phyloP scores from a whole-genome alignment of 2,113 vertebrate genomes.

The Mirounga angustirostris region DNA sequence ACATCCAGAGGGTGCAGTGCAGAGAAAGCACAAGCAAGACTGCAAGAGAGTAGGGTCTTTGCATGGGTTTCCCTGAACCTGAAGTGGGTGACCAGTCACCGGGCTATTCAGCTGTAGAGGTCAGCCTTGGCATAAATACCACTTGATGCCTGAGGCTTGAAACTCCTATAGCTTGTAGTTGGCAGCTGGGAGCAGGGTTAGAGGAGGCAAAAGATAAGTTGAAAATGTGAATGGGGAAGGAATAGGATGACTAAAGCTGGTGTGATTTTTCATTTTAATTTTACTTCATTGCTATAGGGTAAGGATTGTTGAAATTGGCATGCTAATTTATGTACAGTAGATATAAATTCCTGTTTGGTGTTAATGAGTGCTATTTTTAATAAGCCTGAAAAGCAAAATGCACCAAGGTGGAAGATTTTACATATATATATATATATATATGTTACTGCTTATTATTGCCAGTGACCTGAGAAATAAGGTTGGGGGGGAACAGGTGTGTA shows the following conservation, averaged over 20 bases:
- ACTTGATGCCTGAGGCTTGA: neutral
- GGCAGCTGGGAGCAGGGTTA: neutral
- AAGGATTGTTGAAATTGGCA: constrained; percentile 49
- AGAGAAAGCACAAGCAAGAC: neutral
- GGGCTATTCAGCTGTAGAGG: neutral
- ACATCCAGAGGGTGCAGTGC: neutral
- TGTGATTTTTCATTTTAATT: constrained; percentile 5
- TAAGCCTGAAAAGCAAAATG: constrained; percentile 49
- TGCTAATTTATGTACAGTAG: constrained; percentile 64
- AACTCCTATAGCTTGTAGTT: neutral
- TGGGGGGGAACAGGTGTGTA: neutral
- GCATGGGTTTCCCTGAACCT: neutral
- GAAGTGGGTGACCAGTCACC: too few species aligned
- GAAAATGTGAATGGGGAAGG: neutral
- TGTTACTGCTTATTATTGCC: neutral
- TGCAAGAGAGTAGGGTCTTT: neutral
- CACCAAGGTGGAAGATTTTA: constrained; percentile 33
- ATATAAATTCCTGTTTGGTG: constrained; percentile 61
- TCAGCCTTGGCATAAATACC: neutral
- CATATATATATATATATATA: neutral
- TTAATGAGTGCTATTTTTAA: constrained; percentile 68
- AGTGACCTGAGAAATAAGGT: neutral
- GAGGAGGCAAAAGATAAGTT: neutral
- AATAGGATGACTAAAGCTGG: neutral
- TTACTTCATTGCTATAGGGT: constrained; percentile 16